These are phyloP conservation scores for Budorcas taxicolor DNA, from an alignment of 2,113 vertebrate species.

Conservation along the genomic window DNA sequence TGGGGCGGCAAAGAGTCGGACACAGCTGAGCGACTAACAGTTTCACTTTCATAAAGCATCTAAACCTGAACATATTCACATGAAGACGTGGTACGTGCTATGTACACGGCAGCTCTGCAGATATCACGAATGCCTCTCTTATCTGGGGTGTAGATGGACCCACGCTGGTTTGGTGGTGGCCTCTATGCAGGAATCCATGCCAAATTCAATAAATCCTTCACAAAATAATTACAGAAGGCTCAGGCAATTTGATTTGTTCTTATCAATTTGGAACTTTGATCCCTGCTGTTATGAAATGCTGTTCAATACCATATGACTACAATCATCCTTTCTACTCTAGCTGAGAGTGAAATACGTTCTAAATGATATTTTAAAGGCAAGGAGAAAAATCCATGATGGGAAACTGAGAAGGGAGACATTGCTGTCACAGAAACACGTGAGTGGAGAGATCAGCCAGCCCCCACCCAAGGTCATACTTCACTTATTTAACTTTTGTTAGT, in stretches of 20 bases:
- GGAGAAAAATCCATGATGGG: background rate
- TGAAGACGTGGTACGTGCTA: rapidly evolving
- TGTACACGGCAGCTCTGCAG: background rate
- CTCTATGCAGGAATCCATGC: background rate
- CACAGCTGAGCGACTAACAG: background rate
- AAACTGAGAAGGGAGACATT: background rate
- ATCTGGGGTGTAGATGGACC: background rate
- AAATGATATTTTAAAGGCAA: background rate
- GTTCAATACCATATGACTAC: background rate
- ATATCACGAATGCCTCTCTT: background rate
- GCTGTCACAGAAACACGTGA: background rate
- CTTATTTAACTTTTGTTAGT: background rate
- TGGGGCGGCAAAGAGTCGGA: background rate
- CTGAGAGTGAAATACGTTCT: background rate
- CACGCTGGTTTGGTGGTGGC: background rate
- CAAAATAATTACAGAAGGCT: background rate
- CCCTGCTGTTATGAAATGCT: background rate
- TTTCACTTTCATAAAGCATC: background rate
- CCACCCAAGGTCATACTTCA: background rate
- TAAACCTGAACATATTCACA: background rate
- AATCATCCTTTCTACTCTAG: background rate
- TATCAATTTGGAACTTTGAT: background rate
- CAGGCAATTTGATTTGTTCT: background rate
- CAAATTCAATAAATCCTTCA: background rate
- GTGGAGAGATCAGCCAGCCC: background rate